Base-by-base conservation (phyloP, 2,113 vertebrate species). In the Vireo altiloquus region DNA sequence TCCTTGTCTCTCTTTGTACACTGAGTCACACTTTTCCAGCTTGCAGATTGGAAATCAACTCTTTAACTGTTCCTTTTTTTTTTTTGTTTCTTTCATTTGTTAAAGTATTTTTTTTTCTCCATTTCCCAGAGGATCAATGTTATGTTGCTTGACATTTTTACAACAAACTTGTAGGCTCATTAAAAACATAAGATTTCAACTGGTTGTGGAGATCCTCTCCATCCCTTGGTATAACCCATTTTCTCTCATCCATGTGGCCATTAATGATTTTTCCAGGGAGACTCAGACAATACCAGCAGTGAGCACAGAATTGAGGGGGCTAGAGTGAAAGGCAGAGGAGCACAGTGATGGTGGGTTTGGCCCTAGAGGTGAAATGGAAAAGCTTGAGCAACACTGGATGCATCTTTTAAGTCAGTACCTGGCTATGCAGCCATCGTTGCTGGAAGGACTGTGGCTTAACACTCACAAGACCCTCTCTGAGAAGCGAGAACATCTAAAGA, bases 381-480 rank as follows among this genome's bases (percentile, higher is more conserved):
- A 42, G 14, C 22, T 23, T 72, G 22, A 19, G 3, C 7, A 61
- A 28, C 11, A 6, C 19, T 47, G 30, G 21, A 30, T 60, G 18
- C 21, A 40, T 52, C n/a, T 13, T 37, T 3, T 47, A 28, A 47
- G 25, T 42, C 22, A n/a, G 33, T n/a, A 23, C 16, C 19, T 86
- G 33, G 6, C 10, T 30, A 10, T 20, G 7, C 14, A 42, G 37
- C 5, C 1, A 2, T 2, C 37, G 47, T 16, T 77, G 42, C 25
- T 57, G n/a, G 37, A 68, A 63, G 9, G 15, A 37, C 59, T 44
- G 25, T 52, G n/a, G 6, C 22, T 89, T 39, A 57, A 23, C 37
- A 66, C 7, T 22, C 65, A 44, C 0, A 0, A 23, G 7, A 33
- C 6, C 16, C 15, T 63, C 0, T 0, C 13, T 39, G 11, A 44